Conservation (phyloP, 2,113 vertebrate genomes). For the Variabilichromis moorii region DNA sequence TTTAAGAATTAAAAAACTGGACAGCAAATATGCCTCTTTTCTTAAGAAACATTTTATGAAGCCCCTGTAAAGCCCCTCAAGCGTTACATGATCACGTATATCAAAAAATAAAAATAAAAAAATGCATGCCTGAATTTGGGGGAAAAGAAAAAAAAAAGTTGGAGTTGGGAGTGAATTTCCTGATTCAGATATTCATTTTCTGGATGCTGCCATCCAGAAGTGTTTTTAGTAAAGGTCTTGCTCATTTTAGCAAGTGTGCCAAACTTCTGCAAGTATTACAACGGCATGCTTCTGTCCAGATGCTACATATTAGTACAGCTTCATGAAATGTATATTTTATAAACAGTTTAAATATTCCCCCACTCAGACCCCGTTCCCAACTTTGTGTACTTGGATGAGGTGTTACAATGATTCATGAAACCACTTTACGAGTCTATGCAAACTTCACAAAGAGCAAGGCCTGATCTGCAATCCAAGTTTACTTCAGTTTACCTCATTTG, state of each 20-base stretch:
- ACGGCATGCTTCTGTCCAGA: not conserved
- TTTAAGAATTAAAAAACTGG: not conserved
- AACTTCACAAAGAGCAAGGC: not conserved
- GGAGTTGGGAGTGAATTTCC: not conserved
- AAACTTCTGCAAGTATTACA: not conserved
- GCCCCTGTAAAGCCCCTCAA: not conserved
- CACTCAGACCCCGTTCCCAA: not conserved
- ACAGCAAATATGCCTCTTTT: not conserved
- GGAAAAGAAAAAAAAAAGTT: not conserved
- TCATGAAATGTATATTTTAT: not conserved
- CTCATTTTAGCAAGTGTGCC: not conserved
- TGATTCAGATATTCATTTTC: not conserved
- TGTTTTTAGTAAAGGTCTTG: not conserved
- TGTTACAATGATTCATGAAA: not conserved
- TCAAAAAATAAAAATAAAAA: not conserved
- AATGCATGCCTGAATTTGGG: not conserved
- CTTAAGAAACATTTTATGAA: not conserved
- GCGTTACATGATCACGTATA: not conserved
- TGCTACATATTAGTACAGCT: not conserved
- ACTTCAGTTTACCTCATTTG: conserved; percentile 1
- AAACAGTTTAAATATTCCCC: not conserved
- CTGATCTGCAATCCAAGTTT: not conserved
- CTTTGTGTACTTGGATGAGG: not conserved
- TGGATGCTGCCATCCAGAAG: not conserved
- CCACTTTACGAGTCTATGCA: not conserved